Conservation (phyloP, 2,797 vertebrate genomes). For the Lithobates sylvaticus region DNA sequence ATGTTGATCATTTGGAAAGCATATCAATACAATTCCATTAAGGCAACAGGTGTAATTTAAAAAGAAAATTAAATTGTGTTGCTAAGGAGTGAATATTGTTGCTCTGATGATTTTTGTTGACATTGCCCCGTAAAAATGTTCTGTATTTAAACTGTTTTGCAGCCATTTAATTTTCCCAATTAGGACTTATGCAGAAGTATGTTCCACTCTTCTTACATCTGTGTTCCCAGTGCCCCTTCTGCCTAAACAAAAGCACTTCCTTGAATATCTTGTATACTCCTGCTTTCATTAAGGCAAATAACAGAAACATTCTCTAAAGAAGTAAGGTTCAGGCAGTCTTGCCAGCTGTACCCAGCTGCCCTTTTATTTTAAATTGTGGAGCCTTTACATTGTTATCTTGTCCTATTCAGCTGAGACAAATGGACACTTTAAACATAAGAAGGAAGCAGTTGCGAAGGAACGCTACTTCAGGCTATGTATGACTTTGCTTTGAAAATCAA, state of each 20-base stretch:
- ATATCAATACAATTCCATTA: not conserved
- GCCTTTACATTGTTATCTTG: not conserved
- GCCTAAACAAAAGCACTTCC: not conserved
- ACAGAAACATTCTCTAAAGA: not conserved
- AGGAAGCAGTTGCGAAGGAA: slow-evolving; percentile 47
- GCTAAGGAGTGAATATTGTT: not conserved
- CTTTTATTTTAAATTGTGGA: slow-evolving; percentile 55
- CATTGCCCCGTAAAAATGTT: not conserved
- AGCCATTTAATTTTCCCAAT: not conserved
- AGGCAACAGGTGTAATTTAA: not conserved
- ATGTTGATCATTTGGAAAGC: too few species aligned
- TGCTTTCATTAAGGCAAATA: not conserved
- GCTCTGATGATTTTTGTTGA: not conserved
- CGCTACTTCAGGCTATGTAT: slow-evolving; percentile 58
- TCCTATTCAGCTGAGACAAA: slow-evolving; percentile 42
- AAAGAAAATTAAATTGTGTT: not conserved
- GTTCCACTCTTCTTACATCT: not conserved
- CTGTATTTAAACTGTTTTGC: slow-evolving; percentile 1
- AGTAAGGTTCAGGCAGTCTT: slow-evolving; percentile 21
- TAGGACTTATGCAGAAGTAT: not conserved
- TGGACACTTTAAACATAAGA: slow-evolving; percentile 46
- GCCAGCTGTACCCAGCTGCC: slow-evolving; percentile 27
- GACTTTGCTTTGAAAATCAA: slow-evolving; percentile 57
- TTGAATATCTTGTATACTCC: not conserved
- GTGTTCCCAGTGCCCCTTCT: not conserved